Percentiles rank a stretch among this genome's conserved stretches.
Evolutionary conservation across 2,888 invertebrate species (phyloP).

Genomic region (Platycnemis pennipes): DNA sequence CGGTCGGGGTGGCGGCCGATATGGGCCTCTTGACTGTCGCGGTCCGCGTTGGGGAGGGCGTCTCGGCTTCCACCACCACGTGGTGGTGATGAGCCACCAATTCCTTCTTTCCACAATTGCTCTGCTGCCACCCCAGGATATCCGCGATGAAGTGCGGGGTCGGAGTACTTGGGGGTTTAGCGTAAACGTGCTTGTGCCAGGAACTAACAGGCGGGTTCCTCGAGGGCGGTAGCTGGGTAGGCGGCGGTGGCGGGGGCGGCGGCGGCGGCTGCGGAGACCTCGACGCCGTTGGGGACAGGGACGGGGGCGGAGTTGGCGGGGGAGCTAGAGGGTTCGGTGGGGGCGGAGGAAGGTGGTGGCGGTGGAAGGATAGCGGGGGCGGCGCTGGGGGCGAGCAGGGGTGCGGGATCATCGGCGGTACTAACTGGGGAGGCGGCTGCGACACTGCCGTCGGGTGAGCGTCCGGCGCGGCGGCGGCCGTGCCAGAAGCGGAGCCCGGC

Average conservation of each 20-base stretch:
- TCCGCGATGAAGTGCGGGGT: slow-evolving; percentile 94
- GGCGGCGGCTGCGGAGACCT: slow-evolving; percentile 10
- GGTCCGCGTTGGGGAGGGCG: slow-evolving; percentile 7
- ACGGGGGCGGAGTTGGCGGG: slow-evolving; percentile 4
- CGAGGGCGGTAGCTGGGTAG: slow-evolving; percentile 65
- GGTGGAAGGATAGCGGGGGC: slow-evolving; percentile 26
- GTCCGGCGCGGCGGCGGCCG: slow-evolving; percentile 35
- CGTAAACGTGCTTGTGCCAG: slow-evolving; percentile 96
- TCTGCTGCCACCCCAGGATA: slow-evolving; percentile 85
- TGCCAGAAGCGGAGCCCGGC: slow-evolving; percentile 44
- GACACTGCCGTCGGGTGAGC: neutral
- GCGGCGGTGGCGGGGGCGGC: slow-evolving; percentile 61
- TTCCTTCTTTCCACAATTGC: slow-evolving; percentile 70
- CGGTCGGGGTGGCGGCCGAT: slow-evolving; percentile 66
- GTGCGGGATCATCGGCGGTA: slow-evolving; percentile 7
- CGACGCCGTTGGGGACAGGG: neutral
- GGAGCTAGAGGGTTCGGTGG: slow-evolving; percentile 20
- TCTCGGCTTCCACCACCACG: neutral
- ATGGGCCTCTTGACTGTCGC: slow-evolving; percentile 68
- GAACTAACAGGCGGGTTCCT: slow-evolving; percentile 76
- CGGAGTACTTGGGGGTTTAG: slow-evolving; percentile 88
- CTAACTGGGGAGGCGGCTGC: slow-evolving; percentile 6
- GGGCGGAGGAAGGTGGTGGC: neutral
- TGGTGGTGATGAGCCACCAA: slow-evolving; percentile 33
- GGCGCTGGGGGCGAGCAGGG: slow-evolving; percentile 32